Evolutionary conservation across 2,113 vertebrate genomes (phyloP), one percentile per base, ranked within the genome.

Genomic region (Syngnathus floridae): DNA sequence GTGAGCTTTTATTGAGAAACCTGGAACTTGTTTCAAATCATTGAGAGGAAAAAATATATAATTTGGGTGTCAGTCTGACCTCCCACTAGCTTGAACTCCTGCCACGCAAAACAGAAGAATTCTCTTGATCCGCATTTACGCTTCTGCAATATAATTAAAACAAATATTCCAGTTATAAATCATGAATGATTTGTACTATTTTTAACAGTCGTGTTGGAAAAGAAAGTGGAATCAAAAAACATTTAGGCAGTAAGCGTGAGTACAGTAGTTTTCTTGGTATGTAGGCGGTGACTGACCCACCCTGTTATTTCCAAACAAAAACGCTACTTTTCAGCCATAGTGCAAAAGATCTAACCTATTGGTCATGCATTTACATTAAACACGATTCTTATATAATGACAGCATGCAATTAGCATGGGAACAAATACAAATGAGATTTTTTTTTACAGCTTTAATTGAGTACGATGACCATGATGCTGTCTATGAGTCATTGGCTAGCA

Each of bases 111-210:
- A 26, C 21, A 54, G 51, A 11, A 4, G 10, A 54, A 54, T 54
- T 54, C 21, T 22, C 21, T 54, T 54, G 21, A 26, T 54, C 21
- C 12, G 11, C 11, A 21, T 52, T 22, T 19, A n/a, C 22, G 51
- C 51, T 4, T 26, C 51, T 7, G 10, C 11, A 26, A 22, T 54
- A 22, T 11, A 26, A 54, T 26, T 4, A 54, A 22, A 54, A 31
- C 51, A 26, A 26, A 26, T 54, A 54, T 54, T 54, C 26, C 51
- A 54, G 14, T 46, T 46, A 54, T 54, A n/a, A 54, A 54, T 54
- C 21, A 26, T 22, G 51, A 54, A 54, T 13, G 51, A 54, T 54
- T 26, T 54, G 51, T 26, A 22, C 51, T 54, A 22, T 54, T 22
- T 54, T 12, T 54, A 54, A 54, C 51, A 5, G 51, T n/a, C n/a